Evolutionary conservation across 2,797 vertebrate genomes (phyloP).

Genomic region (Lepidocolaptes lacrymiger): DNA sequence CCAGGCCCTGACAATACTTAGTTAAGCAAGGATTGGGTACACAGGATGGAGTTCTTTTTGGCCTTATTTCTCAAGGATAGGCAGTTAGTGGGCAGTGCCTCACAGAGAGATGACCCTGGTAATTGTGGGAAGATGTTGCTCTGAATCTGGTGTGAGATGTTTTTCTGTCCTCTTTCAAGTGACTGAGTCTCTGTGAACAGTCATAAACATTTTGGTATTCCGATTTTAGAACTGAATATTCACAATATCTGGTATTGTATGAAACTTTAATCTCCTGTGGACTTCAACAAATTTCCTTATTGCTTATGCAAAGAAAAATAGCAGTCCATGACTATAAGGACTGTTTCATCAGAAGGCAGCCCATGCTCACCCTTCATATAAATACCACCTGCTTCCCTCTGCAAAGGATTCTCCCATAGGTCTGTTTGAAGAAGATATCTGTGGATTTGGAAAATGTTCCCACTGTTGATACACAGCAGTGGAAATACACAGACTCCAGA

Average conservation of each 20-base stretch:
- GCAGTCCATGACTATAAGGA: not conserved
- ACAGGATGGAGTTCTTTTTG: not conserved
- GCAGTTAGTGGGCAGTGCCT: not conserved
- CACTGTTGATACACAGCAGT: not conserved
- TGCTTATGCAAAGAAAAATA: not conserved
- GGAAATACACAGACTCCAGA: not conserved
- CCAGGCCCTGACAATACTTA: not conserved
- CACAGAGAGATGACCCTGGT: not conserved
- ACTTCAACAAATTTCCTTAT: not conserved
- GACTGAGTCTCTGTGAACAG: not conserved
- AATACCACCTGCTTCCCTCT: not conserved
- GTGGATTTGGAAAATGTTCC: not conserved
- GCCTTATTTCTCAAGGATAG: not conserved
- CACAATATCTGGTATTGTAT: accelerated
- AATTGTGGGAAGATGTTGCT: not conserved
- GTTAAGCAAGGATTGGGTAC: not conserved
- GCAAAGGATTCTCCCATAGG: not conserved
- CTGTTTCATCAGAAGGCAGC: not conserved
- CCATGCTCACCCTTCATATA: not conserved
- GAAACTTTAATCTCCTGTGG: not conserved
- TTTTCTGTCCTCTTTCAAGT: not conserved
- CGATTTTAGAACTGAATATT: not conserved
- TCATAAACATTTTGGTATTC: accelerated
- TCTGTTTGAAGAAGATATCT: not conserved
- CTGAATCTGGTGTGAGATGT: not conserved